phyloP scores from a whole-genome alignment of 2,797 vertebrate genomes.

The Gadopsis marmoratus region DNA sequence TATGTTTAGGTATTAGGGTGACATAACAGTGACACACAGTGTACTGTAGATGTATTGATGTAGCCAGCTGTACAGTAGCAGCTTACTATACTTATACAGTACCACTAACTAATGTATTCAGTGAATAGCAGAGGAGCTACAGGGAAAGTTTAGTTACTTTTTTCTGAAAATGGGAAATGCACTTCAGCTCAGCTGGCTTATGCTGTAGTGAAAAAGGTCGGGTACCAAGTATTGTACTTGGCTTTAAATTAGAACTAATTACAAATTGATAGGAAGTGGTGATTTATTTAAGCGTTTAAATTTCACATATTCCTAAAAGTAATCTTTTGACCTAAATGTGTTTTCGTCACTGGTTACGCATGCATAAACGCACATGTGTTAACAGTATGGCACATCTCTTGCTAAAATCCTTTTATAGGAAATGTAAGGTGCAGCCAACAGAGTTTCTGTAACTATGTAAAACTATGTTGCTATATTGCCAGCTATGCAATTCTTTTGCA shows the following conservation, averaged over 20 bases:
- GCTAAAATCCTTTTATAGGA: constrained; percentile 7
- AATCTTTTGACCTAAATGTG: constrained; percentile 4
- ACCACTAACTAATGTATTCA: constrained; percentile 14
- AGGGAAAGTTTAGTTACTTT: neutral
- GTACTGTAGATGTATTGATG: constrained; percentile 13
- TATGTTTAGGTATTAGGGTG: neutral
- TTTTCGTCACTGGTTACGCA: constrained; percentile 7
- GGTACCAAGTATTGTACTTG: neutral
- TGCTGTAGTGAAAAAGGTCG: neutral
- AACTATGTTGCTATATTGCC: neutral
- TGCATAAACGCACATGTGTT: constrained; percentile 17
- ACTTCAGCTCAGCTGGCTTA: neutral
- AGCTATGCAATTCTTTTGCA: neutral
- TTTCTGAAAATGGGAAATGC: constrained; percentile 11
- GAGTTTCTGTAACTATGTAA: neutral
- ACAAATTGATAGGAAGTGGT: constrained; percentile 16
- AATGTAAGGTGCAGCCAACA: constrained; percentile 4
- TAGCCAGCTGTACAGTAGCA: constrained; percentile 14
- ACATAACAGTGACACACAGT: neutral
- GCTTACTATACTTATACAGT: neutral
- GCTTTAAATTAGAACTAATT: constrained; percentile 16
- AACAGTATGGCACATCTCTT: neutral
- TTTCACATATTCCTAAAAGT: constrained; percentile 8
- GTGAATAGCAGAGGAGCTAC: neutral
- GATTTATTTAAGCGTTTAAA: constrained; percentile 4